Percentiles rank a stretch among this genome's conserved stretches.
Evolutionary conservation across 2,888 invertebrate genomes (phyloP).

Genomic region (Ptilodon capucinus): DNA sequence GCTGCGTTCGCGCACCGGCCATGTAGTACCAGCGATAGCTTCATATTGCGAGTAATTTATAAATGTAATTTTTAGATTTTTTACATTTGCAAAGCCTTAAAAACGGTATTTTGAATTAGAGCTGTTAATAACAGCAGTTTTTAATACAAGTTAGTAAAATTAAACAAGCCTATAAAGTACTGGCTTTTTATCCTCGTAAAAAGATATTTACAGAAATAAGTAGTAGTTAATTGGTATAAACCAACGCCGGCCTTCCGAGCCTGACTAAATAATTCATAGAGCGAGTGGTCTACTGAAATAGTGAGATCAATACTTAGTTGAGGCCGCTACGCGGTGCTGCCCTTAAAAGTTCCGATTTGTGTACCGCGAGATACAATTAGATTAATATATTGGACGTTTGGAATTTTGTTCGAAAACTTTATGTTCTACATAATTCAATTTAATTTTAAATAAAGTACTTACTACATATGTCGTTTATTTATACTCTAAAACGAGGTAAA

Average conservation of each 20-base stretch:
- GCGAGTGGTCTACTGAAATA: background rate
- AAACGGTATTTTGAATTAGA: too few relatives aligned
- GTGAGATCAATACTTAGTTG: background rate
- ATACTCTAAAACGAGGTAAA: too few relatives aligned
- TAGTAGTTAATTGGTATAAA: background rate
- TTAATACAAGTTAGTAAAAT: too few relatives aligned
- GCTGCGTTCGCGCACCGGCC: background rate
- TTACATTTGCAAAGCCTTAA: too few relatives aligned
- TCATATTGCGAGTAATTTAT: too few relatives aligned
- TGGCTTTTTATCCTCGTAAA: background rate
- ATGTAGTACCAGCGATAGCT: background rate
- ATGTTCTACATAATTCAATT: background rate
- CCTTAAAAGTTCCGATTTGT: background rate
- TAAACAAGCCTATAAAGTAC: too few relatives aligned
- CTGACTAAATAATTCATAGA: background rate
- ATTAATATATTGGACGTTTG: background rate
- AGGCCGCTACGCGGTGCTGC: background rate
- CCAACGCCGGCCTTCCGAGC: background rate
- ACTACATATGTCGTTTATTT: too few relatives aligned
- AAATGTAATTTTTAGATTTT: too few relatives aligned
- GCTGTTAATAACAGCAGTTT: too few relatives aligned
- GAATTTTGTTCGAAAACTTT: background rate
- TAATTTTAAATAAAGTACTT: too few relatives aligned
- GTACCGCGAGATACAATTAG: background rate
- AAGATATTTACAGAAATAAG: background rate